Evolutionary conservation across 2,797 vertebrate genomes (phyloP).

Genomic region (Tarsius wallacei): DNA sequence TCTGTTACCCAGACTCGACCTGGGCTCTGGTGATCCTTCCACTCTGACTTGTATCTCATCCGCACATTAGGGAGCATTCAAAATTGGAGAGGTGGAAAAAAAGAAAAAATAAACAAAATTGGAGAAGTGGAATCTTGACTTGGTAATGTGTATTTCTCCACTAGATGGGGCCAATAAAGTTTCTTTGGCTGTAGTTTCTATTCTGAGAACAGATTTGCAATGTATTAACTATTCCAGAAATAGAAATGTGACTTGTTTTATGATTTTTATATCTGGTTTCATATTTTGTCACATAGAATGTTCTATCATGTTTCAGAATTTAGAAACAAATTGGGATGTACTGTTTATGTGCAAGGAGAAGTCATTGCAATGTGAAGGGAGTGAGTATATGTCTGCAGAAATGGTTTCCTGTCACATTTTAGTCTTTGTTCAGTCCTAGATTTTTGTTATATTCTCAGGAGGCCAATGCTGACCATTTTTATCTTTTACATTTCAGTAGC

Average conservation of each 20-base stretch:
- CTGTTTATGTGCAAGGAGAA: neutral
- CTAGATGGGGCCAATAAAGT: conserved; percentile 28
- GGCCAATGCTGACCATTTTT: conserved; percentile 41
- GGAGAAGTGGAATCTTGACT: neutral
- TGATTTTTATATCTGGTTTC: conserved; percentile 31
- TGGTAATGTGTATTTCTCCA: conserved; percentile 47
- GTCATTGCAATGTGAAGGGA: conserved; percentile 38
- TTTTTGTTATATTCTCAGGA: conserved; percentile 28
- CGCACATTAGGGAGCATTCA: neutral
- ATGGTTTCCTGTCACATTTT: neutral
- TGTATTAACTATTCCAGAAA: conserved; percentile 46
- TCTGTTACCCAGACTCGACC: too few species aligned
- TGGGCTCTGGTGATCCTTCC: too few species aligned
- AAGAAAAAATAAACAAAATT: too few species aligned
- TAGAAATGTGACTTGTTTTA: conserved; percentile 72
- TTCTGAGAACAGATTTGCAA: conserved; percentile 24
- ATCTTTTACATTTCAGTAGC: conserved; percentile 49
- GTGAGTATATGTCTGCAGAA: neutral
- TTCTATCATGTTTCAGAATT: conserved; percentile 63
- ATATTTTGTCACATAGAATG: conserved; percentile 40
- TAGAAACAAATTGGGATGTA: conserved; percentile 17
- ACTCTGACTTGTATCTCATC: neutral
- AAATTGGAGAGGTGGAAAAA: neutral
- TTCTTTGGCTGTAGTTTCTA: conserved; percentile 58
- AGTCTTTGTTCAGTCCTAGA: neutral